These are phyloP conservation scores for Cryptus armator DNA, from an alignment of 2,888 invertebrate genomes.

Conservation along the genomic window DNA sequence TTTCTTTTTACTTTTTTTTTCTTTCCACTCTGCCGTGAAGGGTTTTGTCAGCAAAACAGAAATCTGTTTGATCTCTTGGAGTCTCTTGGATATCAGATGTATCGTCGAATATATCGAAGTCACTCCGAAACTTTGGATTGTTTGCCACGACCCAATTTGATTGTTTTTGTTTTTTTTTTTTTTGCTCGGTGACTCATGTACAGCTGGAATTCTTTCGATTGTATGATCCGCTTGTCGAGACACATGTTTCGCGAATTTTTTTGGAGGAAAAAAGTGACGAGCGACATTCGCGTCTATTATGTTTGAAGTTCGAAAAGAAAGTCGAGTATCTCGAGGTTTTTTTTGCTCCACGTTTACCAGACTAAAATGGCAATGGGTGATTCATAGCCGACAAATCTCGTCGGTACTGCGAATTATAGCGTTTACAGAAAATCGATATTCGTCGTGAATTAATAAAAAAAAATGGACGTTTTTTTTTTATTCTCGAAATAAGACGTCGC, in stretches of 20 bases:
- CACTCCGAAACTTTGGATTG: neutral
- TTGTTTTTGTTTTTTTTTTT: slow-evolving; percentile 9
- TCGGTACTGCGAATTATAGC: no score
- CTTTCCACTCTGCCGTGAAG: neutral
- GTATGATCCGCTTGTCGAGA: neutral
- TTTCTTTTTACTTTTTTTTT: neutral
- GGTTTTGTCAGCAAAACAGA: neutral
- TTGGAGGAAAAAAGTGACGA: neutral
- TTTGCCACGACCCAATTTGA: slow-evolving; percentile 40
- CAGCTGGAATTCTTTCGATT: neutral
- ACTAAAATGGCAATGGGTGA: no score
- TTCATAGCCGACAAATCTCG: no score
- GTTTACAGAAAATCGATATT: no score
- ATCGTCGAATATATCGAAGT: neutral
- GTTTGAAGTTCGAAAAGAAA: neutral
- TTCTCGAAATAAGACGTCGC: slow-evolving; percentile 1
- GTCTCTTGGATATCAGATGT: neutral
- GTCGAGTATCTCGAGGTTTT: neutral
- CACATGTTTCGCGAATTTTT: neutral
- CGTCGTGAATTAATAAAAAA: no score
- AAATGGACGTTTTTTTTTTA: slow-evolving; percentile 7
- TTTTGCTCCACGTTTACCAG: neutral
- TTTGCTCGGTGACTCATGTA: neutral
- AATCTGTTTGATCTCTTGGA: neutral
- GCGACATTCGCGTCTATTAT: no score